phyloP scores from a whole-genome alignment of 2,888 invertebrate genomes.

The Allygus modestus region DNA sequence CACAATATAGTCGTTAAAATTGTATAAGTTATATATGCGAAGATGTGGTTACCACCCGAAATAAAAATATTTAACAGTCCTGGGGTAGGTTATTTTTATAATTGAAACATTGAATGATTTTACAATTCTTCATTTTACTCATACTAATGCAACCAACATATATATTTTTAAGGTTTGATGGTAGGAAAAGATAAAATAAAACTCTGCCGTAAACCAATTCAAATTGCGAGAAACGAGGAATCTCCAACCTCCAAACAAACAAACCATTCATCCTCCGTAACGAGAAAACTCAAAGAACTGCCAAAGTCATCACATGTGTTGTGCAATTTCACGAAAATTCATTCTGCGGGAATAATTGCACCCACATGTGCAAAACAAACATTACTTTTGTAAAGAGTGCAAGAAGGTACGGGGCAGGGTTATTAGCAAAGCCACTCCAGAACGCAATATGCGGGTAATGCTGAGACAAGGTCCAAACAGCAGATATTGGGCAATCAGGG shows the following conservation, averaged over 20 bases:
- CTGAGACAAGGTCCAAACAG: constrained; percentile 31
- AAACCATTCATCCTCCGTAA: neutral
- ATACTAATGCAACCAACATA: too few species aligned
- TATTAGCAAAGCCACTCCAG: constrained; percentile 12
- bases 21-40: too few species aligned
- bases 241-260: constrained; percentile 20
- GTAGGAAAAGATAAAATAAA: too few species aligned
- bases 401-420: neutral
- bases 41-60: too few species aligned
- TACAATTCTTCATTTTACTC: too few species aligned
- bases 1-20: too few species aligned
- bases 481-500: constrained; percentile 46
- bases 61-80: too few species aligned
- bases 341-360: constrained; percentile 14
- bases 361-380: constrained; percentile 29
- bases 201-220: too few species aligned
- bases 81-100: too few species aligned
- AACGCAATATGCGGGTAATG: constrained; percentile 42
- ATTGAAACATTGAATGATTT: too few species aligned
- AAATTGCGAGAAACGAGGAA: too few species aligned
- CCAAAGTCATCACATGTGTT: constrained; percentile 20
- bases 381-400: constrained; percentile 29
- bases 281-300: neutral
- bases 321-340: constrained; percentile 19
- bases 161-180: too few species aligned